Percentiles rank a stretch among this genome's conserved stretches.
Conservation (phyloP, 2,888 invertebrate species). For the Andrena bucephala region DNA sequence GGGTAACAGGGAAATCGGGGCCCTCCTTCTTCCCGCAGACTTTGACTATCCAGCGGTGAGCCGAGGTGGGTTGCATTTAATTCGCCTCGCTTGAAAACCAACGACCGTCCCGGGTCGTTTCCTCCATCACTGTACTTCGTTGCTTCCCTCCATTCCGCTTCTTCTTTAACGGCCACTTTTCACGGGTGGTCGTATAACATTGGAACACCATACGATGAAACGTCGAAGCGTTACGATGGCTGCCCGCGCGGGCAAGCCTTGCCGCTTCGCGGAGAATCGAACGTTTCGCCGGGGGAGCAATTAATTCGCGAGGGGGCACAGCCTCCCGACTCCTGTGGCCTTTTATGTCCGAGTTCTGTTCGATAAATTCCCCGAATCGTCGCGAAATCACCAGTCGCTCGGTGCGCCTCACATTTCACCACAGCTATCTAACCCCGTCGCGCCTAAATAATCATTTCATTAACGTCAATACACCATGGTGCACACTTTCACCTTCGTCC, state of each 20-base stretch:
- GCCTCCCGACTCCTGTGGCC: too few relatives aligned
- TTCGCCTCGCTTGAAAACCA: slow-evolving; percentile 58
- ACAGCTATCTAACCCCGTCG: too few relatives aligned
- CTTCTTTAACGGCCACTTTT: slow-evolving; percentile 73
- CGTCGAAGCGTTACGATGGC: slow-evolving; percentile 30
- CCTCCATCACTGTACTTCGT: slow-evolving; percentile 23
- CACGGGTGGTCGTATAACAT: slow-evolving; percentile 70
- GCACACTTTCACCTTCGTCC: too few relatives aligned
- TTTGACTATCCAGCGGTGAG: slow-evolving; percentile 40
- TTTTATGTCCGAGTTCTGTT: too few relatives aligned
- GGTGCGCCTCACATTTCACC: too few relatives aligned
- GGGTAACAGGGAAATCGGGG: slow-evolving; percentile 50
- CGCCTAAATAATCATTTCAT: too few relatives aligned
- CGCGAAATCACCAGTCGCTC: too few relatives aligned
- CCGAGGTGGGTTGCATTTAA: slow-evolving; percentile 60
- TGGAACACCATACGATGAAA: slow-evolving; percentile 58
- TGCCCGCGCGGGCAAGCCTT: neutral
- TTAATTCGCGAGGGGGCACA: neutral
- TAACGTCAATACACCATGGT: too few relatives aligned
- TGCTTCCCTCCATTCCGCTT: slow-evolving; percentile 46
- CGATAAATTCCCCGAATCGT: too few relatives aligned
- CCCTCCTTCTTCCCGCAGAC: slow-evolving; percentile 4
- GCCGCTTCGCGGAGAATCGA: slow-evolving; percentile 6
- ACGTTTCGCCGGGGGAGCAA: neutral
- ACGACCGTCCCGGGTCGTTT: slow-evolving; percentile 42